These are phyloP conservation scores for Pygoscelis adeliae DNA, from an alignment of 2,113 vertebrate genomes.

Conservation along the genomic window DNA sequence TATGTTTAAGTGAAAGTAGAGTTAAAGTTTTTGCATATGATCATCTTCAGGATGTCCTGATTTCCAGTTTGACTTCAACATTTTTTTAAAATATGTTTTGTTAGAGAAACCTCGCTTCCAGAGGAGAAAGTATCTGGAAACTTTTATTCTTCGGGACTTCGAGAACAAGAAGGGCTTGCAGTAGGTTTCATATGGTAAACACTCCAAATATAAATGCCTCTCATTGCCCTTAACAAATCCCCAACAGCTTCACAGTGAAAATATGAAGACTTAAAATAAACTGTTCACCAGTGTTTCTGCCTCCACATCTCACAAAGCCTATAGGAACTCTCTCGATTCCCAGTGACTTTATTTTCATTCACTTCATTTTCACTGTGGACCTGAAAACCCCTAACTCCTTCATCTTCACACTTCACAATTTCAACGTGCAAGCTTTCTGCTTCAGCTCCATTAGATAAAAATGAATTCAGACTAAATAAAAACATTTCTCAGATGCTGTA, in stretches of 20 bases:
- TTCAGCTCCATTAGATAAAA: conserved; percentile 19
- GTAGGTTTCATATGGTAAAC: background rate
- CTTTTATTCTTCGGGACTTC: background rate
- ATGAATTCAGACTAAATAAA: conserved; percentile 16
- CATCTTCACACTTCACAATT: background rate
- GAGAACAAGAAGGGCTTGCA: background rate
- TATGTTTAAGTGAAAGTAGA: background rate
- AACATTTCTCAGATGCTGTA: background rate
- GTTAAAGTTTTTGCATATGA: background rate
- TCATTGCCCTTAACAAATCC: background rate
- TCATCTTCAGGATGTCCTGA: background rate
- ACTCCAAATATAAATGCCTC: background rate
- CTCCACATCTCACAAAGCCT: background rate
- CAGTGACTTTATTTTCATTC: background rate
- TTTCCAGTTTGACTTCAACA: background rate
- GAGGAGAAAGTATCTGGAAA: background rate
- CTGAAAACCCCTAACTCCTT: background rate
- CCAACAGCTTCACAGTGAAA: background rate
- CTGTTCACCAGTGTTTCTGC: background rate
- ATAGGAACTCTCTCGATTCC: background rate
- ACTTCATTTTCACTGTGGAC: background rate
- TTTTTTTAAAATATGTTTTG: background rate
- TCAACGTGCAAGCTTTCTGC: conserved; percentile 6
- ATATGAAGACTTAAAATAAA: background rate
- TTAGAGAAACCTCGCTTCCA: background rate